Evolutionary conservation across 2,888 invertebrate species (phyloP), one percentile per base, ranked within the genome.

Genomic region (Heliconius ethilla): DNA sequence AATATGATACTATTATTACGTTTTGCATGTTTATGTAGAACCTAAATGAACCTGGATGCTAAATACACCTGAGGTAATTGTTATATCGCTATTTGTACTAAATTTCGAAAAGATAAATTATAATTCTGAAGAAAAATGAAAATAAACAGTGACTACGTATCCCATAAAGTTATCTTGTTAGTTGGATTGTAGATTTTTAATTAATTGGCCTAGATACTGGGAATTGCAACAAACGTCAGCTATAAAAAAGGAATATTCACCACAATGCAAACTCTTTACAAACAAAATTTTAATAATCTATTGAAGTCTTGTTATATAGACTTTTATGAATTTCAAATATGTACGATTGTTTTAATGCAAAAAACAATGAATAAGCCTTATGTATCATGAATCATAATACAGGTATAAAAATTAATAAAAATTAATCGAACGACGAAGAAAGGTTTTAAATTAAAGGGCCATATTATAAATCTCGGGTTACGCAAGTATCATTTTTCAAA

Each of bases 401-500:
- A 40, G 40, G 9, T 40, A 40, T 40, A 40, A 40, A 51, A 51
- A 22, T 51, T 22, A 2, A 51, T 40, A n/a, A 63, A 77, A 76
- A 66, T 25, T 27, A 75, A 73, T 76, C 27, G 70, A 69, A 55
- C n/a, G 63, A 62, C 13, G 25, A 78, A 45, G 45, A 29, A 75
- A 70, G 13, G 33, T n/a, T 33, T n/a, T 40, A 72, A 78, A 75
- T 77, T 75, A 62, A 77, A 59, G 18, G 62, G 6, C 67, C 40
- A n/a, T 13, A 67, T 74, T 63, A 65, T 77, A 62, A 40, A 70
- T 76, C 80, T 80, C 70, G 59, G 66, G 62, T 80, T 78, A 78
- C 76, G 27, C 22, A 76, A 67, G 55, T 76, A 76, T 77, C 80
- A 40, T 78, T 67, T 77, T 77, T 70, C 76, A 76, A 76, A 76